phyloP scores from a whole-genome alignment of 1,140 invertebrate genomes.

The Whitmania pigra region DNA sequence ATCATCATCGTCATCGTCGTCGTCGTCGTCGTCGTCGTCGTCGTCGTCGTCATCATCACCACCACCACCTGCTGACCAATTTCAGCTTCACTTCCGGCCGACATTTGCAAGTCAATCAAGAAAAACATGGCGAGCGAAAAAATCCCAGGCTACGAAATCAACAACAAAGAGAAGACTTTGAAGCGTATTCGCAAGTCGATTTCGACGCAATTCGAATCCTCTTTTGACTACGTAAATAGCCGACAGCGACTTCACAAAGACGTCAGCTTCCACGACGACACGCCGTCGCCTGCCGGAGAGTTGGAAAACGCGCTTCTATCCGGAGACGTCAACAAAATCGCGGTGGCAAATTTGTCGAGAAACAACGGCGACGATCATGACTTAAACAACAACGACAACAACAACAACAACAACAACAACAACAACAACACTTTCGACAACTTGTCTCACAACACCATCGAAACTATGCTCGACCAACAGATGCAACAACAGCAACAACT shows the following conservation, averaged over 20 bases:
- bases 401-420: slow-evolving; percentile 5
- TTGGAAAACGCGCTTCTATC: background rate
- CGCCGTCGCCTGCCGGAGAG: background rate
- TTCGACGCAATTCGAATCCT: background rate
- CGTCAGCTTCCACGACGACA: background rate
- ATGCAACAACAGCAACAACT: background rate
- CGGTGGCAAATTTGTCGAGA: background rate
- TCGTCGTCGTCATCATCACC: background rate
- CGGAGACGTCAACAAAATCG: background rate
- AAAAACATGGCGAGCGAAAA: background rate
- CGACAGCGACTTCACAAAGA: background rate
- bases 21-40: background rate
- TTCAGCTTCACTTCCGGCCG: too few relatives aligned
- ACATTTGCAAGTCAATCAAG: too few relatives aligned
- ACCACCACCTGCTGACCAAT: too few relatives aligned
- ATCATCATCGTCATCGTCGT: background rate
- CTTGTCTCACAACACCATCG: background rate
- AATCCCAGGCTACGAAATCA: background rate
- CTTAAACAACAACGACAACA: background rate
- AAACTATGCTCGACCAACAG: background rate
- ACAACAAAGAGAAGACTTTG: background rate
- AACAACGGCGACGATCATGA: background rate
- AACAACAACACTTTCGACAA: background rate
- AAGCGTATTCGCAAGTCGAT: background rate
- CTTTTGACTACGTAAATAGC: background rate